Percentiles rank a stretch among this genome's conserved stretches.
Evolutionary conservation across 2,113 vertebrate species (phyloP).

Genomic region (Vombatus ursinus): DNA sequence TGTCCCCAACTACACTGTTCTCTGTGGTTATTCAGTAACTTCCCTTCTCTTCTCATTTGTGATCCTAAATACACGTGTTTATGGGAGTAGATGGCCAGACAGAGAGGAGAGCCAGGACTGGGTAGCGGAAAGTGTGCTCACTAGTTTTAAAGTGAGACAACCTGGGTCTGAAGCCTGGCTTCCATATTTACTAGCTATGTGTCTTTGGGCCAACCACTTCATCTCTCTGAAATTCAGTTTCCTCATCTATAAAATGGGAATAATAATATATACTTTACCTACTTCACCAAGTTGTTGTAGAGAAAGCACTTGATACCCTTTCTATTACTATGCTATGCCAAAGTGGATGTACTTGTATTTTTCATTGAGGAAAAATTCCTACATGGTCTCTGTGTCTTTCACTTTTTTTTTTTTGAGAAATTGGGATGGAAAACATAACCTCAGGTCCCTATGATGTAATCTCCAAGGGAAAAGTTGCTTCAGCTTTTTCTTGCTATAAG

Average conservation of each 20-base stretch:
- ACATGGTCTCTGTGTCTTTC: slow-evolving; percentile 45
- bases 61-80: neutral
- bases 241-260: neutral
- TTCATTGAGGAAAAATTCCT: slow-evolving; percentile 63
- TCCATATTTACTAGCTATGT: neutral
- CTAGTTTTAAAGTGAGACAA: neutral
- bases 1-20: neutral
- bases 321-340: neutral
- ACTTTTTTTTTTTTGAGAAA: slow-evolving; percentile 67
- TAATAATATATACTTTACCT: neutral
- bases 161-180: neutral
- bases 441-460: slow-evolving; percentile 80
- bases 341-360: slow-evolving; percentile 56
- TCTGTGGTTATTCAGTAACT: neutral
- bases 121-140: neutral
- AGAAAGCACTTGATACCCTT: neutral
- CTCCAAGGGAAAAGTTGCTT: slow-evolving; percentile 79
- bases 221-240: neutral
- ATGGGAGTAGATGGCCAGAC: neutral
- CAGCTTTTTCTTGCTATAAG: slow-evolving; percentile 72
- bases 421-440: slow-evolving; percentile 78
- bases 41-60: neutral
- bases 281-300: neutral
- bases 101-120: neutral
- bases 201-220: neutral